phyloP scores from a whole-genome alignment of 2,888 invertebrate genomes.

The Himalopsyche japonica region DNA sequence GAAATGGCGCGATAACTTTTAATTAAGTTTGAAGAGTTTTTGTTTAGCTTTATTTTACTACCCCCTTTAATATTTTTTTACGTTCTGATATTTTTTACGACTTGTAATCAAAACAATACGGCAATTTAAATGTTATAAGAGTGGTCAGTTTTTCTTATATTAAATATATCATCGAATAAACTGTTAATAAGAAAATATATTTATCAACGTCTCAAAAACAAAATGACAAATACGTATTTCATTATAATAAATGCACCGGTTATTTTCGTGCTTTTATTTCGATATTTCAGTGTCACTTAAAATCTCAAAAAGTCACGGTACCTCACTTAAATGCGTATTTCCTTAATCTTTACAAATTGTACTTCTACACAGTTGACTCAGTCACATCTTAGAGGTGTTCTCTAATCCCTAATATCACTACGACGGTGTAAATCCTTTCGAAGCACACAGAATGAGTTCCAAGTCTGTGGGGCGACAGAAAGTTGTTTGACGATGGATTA shows the following conservation, averaged over 20 bases:
- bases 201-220: too few species aligned
- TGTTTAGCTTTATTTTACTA: background rate
- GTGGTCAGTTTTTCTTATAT: too few species aligned
- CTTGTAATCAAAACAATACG: too few species aligned
- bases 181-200: too few species aligned
- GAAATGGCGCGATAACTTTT: slow-evolving; percentile 29
- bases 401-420: slow-evolving; percentile 1
- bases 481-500: slow-evolving; percentile 19
- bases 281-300: background rate
- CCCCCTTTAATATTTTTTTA: background rate
- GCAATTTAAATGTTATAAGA: too few species aligned
- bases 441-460: background rate
- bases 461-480: slow-evolving; percentile 3
- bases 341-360: background rate
- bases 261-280: background rate
- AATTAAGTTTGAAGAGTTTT: slow-evolving; percentile 27
- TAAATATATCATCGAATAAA: too few species aligned
- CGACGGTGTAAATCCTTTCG: slow-evolving; percentile 16
- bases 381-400: background rate
- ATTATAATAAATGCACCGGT: too few species aligned
- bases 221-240: too few species aligned
- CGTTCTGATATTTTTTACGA: background rate
- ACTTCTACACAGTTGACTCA: background rate
- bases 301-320: background rate
- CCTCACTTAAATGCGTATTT: background rate